Evolutionary conservation across 2,888 invertebrate genomes (phyloP).

Genomic region (Cheilosia impressa): DNA sequence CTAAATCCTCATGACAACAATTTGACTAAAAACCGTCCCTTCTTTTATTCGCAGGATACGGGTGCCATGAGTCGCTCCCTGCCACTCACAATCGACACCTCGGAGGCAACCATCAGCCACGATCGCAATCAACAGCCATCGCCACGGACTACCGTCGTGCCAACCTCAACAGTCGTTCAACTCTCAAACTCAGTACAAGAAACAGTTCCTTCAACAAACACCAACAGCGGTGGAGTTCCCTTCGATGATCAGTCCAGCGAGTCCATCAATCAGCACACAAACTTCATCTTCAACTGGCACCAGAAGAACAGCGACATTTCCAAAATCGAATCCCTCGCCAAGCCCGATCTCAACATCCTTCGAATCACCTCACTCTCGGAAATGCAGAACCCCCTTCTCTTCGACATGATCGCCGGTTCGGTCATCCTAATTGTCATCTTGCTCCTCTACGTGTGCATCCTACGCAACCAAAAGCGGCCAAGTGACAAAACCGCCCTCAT

Average conservation of each 20-base stretch:
- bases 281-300: constrained; percentile 78
- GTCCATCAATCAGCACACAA: constrained; percentile 76
- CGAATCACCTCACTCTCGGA: constrained; percentile 77
- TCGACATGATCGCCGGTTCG: constrained; percentile 78
- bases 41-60: constrained; percentile 78
- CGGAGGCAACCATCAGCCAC: constrained; percentile 76
- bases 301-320: constrained; percentile 77
- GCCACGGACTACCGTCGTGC: constrained; percentile 44
- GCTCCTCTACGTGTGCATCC: constrained; percentile 76
- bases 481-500: constrained; percentile 79
- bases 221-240: constrained; percentile 60
- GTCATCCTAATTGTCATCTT: constrained; percentile 77
- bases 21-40: background rate
- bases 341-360: constrained; percentile 77
- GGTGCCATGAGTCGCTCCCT: constrained; percentile 82
- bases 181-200: constrained; percentile 55
- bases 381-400: constrained; percentile 78
- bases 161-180: constrained; percentile 46
- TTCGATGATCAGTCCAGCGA: constrained; percentile 76
- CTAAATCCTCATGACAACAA: background rate
- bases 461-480: constrained; percentile 76
- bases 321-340: constrained; percentile 77
- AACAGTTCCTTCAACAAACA: constrained; percentile 58
- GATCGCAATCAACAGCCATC: constrained; percentile 40
- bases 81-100: constrained; percentile 82